phyloP scores from a whole-genome alignment of 1,140 invertebrate genomes.

The Drosophila sp. region DNA sequence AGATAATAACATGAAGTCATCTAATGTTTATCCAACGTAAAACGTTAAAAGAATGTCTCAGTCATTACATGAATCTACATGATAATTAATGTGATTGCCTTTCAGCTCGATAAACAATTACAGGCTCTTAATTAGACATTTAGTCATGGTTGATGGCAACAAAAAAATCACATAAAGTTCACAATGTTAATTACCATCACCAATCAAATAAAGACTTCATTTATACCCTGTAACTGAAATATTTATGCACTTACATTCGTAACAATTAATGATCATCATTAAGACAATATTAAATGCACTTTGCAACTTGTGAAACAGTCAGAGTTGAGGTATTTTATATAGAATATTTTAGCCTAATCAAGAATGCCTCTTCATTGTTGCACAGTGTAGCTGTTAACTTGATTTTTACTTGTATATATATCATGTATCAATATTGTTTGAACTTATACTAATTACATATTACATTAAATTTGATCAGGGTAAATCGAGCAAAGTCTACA shows the following conservation, averaged over 20 bases:
- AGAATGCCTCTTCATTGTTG: too few relatives aligned
- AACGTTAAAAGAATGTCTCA: too few relatives aligned
- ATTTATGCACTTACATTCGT: too few relatives aligned
- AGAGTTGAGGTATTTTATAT: too few relatives aligned
- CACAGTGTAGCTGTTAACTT: too few relatives aligned
- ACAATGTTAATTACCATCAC: neutral
- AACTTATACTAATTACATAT: neutral
- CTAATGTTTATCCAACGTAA: neutral
- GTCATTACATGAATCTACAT: conserved; percentile 8
- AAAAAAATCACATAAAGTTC: conserved; percentile 23
- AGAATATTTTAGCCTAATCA: too few relatives aligned
- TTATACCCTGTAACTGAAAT: neutral
- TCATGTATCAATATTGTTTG: neutral
- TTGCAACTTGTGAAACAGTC: too few relatives aligned
- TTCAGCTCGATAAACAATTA: conserved; percentile 43
- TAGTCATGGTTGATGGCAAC: conserved; percentile 40
- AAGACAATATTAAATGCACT: too few relatives aligned
- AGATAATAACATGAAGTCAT: conserved; percentile 8
- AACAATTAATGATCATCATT: too few relatives aligned
- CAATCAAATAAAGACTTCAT: neutral
- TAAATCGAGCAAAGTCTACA: neutral
- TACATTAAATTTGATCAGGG: conserved; percentile 25
- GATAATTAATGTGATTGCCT: conserved; percentile 59
- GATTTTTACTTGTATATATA: neutral
- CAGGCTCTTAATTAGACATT: conserved; percentile 30